Percentiles rank a stretch among this genome's conserved stretches.
phyloP scores from a whole-genome alignment of 1,140 invertebrate genomes.

The Sycobia sp. region DNA sequence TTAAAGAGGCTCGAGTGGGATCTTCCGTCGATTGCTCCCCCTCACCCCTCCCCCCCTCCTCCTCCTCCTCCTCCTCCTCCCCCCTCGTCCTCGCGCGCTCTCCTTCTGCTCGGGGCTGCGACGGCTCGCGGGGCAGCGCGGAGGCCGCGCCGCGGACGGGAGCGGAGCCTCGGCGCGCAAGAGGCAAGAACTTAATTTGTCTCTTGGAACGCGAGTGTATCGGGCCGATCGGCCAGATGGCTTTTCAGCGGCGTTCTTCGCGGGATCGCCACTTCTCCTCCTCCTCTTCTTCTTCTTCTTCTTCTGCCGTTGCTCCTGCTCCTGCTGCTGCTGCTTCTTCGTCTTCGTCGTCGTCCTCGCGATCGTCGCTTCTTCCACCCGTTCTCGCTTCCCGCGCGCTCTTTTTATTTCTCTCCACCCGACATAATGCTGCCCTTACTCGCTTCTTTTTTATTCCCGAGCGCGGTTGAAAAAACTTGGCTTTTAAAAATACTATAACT shows the following conservation, averaged over 20 bases:
- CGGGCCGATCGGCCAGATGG: slow-evolving; percentile 48
- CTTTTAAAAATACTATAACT: too few relatives aligned
- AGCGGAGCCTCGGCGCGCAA: slow-evolving; percentile 33
- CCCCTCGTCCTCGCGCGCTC: not conserved
- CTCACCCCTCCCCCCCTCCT: not conserved
- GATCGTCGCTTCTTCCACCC: too few relatives aligned
- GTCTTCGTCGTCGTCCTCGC: not conserved
- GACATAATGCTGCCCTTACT: slow-evolving; percentile 1
- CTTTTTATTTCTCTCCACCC: slow-evolving; percentile 15
- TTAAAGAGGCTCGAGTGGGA: slow-evolving; percentile 45
- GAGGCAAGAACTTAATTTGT: slow-evolving; percentile 58
- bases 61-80: not conserved
- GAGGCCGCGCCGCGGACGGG: not conserved
- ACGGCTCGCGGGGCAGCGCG: not conserved
- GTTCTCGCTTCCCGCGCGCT: not conserved
- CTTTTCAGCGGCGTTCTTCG: slow-evolving; percentile 34
- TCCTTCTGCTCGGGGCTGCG: not conserved
- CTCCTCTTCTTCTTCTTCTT: slow-evolving; percentile 10
- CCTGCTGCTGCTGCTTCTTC: not conserved
- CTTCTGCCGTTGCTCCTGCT: not conserved
- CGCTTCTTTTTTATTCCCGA: slow-evolving; percentile 1
- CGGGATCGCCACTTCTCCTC: slow-evolving; percentile 18
- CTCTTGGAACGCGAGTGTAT: slow-evolving; percentile 53
- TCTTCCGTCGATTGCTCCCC: slow-evolving; percentile 44
- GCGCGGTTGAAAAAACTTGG: slow-evolving; percentile 7